A percentile compares a stretch with the other conserved stretches of the same genome.
Conservation (phyloP, 2,797 vertebrate species). For the Lates japonicus region DNA sequence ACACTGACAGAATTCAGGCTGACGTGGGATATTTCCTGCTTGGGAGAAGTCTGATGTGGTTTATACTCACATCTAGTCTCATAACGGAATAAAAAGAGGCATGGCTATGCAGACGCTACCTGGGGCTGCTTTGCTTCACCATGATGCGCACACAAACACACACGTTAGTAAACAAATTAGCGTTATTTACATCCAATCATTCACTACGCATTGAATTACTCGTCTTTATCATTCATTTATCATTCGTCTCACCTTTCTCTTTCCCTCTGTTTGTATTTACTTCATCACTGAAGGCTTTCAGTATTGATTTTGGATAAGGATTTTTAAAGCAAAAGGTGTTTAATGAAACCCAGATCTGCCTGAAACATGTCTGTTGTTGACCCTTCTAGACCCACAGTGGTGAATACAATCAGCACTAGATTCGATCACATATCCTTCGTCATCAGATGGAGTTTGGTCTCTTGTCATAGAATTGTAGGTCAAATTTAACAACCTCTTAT, state of each 20-base stretch:
- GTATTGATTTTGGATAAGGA: neutral
- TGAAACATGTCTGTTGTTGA: neutral
- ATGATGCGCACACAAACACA: constrained; percentile 13
- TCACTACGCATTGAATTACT: neutral
- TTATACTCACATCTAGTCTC: constrained; percentile 79
- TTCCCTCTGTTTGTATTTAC: neutral
- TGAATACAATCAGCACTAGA: neutral
- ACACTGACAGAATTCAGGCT: constrained; percentile 74
- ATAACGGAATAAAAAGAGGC: constrained; percentile 74
- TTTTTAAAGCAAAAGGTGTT: too few species aligned
- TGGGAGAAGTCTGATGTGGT: constrained; percentile 75
- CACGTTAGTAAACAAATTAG: constrained; percentile 42
- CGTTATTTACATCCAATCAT: constrained; percentile 30
- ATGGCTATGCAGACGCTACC: constrained; percentile 79
- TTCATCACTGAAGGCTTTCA: neutral
- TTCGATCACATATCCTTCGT: too few species aligned
- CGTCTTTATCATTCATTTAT: constrained; percentile 1
- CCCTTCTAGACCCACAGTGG: neutral
- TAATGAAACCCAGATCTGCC: neutral
- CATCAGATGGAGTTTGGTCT: neutral
- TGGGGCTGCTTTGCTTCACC: constrained; percentile 57
- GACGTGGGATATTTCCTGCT: constrained; percentile 80
- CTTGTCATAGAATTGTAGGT: neutral
- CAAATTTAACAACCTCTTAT: neutral
- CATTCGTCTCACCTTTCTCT: neutral